Percentiles rank a stretch among this genome's conserved stretches.
phyloP scores from a whole-genome alignment of 1,140 invertebrate species.

The Spodoptera frugiperda region DNA sequence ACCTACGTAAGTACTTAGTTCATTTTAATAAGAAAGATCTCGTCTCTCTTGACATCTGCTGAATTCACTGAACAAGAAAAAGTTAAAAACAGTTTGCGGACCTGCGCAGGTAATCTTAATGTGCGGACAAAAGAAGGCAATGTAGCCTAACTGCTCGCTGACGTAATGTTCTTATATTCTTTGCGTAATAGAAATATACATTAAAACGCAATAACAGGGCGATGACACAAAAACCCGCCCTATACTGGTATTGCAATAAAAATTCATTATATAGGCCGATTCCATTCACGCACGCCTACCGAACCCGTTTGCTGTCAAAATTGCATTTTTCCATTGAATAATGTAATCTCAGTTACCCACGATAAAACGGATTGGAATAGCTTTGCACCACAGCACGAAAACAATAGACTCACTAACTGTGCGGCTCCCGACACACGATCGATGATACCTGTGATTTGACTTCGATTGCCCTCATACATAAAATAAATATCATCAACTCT shows the following conservation, averaged over 20 bases:
- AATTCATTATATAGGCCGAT: constrained; percentile 30
- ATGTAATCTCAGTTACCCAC: constrained; percentile 27
- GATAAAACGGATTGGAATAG: constrained; percentile 30
- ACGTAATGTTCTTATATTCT: constrained; percentile 17
- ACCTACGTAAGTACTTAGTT: constrained; percentile 35
- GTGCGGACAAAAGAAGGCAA: constrained; percentile 6
- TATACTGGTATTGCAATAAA: constrained; percentile 23
- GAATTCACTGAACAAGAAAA: constrained; percentile 44
- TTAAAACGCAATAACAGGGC: constrained; percentile 24
- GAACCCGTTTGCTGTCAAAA: constrained; percentile 31
- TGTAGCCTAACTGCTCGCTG: constrained; percentile 6
- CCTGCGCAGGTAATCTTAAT: constrained; percentile 39
- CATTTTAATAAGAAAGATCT: constrained; percentile 39
- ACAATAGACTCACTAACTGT: constrained; percentile 17
- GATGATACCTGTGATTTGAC: neutral
- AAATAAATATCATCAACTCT: neutral
- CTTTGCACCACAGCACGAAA: constrained; percentile 14
- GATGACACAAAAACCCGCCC: neutral
- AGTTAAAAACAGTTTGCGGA: constrained; percentile 37
- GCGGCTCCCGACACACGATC: neutral
- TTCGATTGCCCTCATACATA: constrained; percentile 11
- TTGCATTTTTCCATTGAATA: constrained; percentile 40
- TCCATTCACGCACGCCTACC: constrained; percentile 6
- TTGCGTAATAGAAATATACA: constrained; percentile 18
- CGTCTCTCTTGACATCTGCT: constrained; percentile 37